phyloP scores from a whole-genome alignment of 1,140 invertebrate species.

The Drosophila sp. region DNA sequence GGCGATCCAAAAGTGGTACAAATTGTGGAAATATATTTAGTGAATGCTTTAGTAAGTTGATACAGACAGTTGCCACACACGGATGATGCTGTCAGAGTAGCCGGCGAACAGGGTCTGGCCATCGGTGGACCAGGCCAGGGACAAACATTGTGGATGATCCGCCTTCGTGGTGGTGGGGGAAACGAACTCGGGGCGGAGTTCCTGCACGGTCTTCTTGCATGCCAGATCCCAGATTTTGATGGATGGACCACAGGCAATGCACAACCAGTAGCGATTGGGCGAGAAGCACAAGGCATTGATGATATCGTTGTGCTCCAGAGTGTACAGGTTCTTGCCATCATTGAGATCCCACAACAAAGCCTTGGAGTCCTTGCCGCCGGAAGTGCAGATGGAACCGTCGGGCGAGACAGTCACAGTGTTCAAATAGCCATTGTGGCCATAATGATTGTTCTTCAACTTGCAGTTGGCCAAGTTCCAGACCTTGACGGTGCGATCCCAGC shows the following conservation, averaged over 20 bases:
- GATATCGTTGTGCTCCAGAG: slow-evolving; percentile 98
- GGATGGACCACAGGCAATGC: no score
- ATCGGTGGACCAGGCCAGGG: slow-evolving; percentile 99
- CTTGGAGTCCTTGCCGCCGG: slow-evolving; percentile 99
- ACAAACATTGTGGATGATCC: slow-evolving; percentile 97
- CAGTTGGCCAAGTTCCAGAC: no score
- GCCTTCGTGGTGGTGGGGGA: slow-evolving; percentile 87
- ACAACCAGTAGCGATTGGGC: slow-evolving; percentile 94
- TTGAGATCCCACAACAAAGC: slow-evolving; percentile 95
- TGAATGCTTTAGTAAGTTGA: slow-evolving; percentile 83
- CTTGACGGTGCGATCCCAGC: no score
- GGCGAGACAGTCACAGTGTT: slow-evolving; percentile 99
- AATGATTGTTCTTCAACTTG: no score
- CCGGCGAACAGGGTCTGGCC: slow-evolving; percentile 92
- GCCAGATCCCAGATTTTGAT: no score
- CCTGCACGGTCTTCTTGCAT: slow-evolving; percentile 84
- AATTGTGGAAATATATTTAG: slow-evolving; percentile 17
- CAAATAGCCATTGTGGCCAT: slow-evolving; percentile 88
- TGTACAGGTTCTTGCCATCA: slow-evolving; percentile 93
- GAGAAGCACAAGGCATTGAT: slow-evolving; percentile 99
- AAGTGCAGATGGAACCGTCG: slow-evolving; percentile 99
- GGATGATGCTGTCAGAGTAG: slow-evolving; percentile 91
- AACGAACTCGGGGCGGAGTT: slow-evolving; percentile 97
- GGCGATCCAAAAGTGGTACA: slow-evolving; percentile 22
- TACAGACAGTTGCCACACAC: slow-evolving; percentile 99